Evolutionary conservation across 2,113 vertebrate genomes (phyloP).

Genomic region (Cyanoramphus novaezelandiae): DNA sequence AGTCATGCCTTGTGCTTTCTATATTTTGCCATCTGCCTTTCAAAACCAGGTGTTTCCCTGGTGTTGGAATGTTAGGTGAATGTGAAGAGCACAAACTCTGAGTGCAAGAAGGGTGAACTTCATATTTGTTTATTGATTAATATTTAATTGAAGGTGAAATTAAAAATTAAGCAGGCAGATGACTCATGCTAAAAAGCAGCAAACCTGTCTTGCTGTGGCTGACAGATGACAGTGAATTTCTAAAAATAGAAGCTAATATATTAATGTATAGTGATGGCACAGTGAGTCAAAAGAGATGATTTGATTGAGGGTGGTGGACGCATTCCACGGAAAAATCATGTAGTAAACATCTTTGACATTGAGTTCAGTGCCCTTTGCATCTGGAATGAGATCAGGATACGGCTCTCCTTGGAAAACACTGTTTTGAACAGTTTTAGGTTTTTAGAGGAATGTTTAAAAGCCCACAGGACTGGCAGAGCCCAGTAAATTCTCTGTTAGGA

Average conservation of each 20-base stretch:
- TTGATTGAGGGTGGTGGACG: neutral
- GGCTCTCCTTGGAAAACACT: neutral
- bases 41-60: neutral
- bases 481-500: neutral
- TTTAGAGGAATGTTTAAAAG: neutral
- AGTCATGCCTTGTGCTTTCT: neutral
- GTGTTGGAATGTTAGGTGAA: neutral
- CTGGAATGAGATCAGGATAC: neutral
- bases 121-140: conserved; percentile 25
- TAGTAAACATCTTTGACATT: neutral
- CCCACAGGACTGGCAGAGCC: neutral
- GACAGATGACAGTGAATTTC: neutral
- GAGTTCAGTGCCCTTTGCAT: neutral
- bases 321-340: neutral
- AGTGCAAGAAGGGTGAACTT: neutral
- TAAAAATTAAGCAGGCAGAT: conserved; percentile 49
- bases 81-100: neutral
- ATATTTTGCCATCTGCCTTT: neutral
- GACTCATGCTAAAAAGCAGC: neutral
- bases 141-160: conserved; percentile 48
- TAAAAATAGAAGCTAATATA: neutral
- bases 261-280: neutral
- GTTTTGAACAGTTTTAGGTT: neutral
- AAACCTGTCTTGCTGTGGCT: neutral
- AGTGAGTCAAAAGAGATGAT: neutral